Conservation (phyloP, 2,888 invertebrate genomes). For the Pantelozetes paolii region DNA sequence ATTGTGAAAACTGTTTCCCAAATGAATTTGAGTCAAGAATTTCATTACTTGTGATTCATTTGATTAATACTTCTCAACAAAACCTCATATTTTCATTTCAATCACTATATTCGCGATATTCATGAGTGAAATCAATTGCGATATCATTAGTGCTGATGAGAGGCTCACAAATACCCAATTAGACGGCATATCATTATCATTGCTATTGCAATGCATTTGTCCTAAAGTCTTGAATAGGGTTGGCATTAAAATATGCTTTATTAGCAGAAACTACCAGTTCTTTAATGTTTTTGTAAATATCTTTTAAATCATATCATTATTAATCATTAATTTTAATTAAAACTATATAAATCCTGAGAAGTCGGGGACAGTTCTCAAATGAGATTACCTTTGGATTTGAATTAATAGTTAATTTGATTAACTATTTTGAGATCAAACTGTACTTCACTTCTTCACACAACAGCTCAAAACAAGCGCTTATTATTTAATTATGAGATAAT, state of each 20-base stretch:
- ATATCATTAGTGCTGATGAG: background rate
- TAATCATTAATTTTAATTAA: constrained; percentile 12
- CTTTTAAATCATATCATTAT: background rate
- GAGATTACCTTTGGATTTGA: background rate
- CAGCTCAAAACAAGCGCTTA: background rate
- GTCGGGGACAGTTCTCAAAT: background rate
- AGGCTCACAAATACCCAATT: background rate
- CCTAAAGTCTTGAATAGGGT: too few relatives aligned
- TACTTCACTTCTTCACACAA: background rate
- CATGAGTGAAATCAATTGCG: background rate
- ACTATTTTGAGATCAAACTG: constrained; percentile 2
- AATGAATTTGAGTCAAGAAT: background rate
- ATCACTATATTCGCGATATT: background rate
- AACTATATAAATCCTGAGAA: background rate
- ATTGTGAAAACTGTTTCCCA: background rate
- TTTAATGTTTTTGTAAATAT: too few relatives aligned
- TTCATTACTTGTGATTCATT: background rate
- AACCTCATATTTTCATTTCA: too few relatives aligned
- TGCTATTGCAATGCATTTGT: background rate
- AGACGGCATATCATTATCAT: background rate
- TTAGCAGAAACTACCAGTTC: too few relatives aligned
- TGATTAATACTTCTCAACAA: too few relatives aligned
- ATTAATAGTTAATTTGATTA: constrained; percentile 10
- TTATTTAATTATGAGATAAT: constrained; percentile 1
- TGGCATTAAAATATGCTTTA: too few relatives aligned